Percentiles rank a stretch among this genome's conserved stretches.
Conservation (phyloP, 2,797 vertebrate genomes). For the Xenops minutus region DNA sequence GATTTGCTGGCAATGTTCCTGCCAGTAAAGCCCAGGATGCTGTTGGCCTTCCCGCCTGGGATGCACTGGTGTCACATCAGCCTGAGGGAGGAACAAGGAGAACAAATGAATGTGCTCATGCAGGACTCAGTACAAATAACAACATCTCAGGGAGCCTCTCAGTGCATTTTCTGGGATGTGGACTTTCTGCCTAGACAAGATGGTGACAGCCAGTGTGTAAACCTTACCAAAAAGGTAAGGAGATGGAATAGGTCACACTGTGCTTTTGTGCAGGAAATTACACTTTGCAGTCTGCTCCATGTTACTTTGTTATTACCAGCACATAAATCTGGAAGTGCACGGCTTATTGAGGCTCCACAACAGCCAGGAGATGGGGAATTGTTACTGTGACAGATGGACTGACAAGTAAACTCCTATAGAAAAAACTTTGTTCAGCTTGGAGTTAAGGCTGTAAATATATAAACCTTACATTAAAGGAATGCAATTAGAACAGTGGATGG, state of each 20-base stretch:
- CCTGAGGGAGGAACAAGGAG: neutral
- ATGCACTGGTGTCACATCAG: neutral
- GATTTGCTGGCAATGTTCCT: neutral
- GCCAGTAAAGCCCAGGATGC: neutral
- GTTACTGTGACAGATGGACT: slow-evolving; percentile 49
- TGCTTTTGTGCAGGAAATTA: slow-evolving; percentile 1
- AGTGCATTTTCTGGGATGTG: neutral
- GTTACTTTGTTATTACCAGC: neutral
- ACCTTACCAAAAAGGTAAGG: neutral
- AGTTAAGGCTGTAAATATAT: slow-evolving; percentile 21
- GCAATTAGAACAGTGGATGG: neutral
- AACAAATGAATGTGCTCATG: neutral
- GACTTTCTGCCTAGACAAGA: neutral
- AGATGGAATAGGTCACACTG: neutral
- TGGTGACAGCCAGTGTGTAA: neutral
- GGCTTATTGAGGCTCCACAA: neutral
- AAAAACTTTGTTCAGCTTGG: slow-evolving; percentile 15
- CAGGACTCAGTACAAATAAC: neutral
- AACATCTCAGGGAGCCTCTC: neutral
- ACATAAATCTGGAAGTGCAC: slow-evolving; percentile 36
- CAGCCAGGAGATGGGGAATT: neutral
- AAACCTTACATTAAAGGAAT: neutral
- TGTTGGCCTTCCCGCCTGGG: neutral
- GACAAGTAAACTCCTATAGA: slow-evolving; percentile 24
- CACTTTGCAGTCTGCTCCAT: neutral